Evolutionary conservation across 2,113 vertebrate species (phyloP).

Genomic region (Myotis lucifugus): DNA sequence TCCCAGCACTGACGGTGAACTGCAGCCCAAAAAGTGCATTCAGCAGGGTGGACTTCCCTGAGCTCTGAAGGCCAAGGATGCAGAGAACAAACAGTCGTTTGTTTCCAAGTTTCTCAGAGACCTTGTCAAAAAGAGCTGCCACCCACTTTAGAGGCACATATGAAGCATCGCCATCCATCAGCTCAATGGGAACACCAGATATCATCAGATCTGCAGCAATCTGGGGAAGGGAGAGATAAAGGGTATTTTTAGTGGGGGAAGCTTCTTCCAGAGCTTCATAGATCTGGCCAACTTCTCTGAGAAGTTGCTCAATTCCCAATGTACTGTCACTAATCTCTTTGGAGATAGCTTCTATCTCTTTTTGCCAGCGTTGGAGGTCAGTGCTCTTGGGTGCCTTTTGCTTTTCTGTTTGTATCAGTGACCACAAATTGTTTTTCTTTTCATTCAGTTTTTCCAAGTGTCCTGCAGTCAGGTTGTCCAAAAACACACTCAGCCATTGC

Average conservation of each 20-base stretch:
- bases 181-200: no score
- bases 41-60: conserved; percentile 88
- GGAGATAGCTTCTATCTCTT: no score
- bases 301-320: conserved; percentile 85
- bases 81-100: conserved; percentile 87
- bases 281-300: conserved; percentile 86
- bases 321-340: conserved; percentile 69
- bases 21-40: conserved; percentile 85
- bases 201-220: neutral
- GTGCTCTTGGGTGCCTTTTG: no score
- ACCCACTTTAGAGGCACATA: conserved; percentile 87
- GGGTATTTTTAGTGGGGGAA: neutral
- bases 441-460: no score
- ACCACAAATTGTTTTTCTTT: no score
- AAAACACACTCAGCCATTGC: no score
- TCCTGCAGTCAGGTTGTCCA: no score
- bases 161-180: conserved; percentile 75
- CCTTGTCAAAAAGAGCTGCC: conserved; percentile 83
- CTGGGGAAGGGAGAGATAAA: conserved; percentile 77
- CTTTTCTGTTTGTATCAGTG: no score
- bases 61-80: conserved; percentile 85
- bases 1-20: conserved; percentile 86
- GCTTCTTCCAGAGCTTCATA: conserved; percentile 83
- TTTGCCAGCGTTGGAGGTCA: no score
- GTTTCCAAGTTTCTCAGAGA: conserved; percentile 84